Conservation (phyloP, 2,113 vertebrate species). For the Psilopogon haemacephalus region DNA sequence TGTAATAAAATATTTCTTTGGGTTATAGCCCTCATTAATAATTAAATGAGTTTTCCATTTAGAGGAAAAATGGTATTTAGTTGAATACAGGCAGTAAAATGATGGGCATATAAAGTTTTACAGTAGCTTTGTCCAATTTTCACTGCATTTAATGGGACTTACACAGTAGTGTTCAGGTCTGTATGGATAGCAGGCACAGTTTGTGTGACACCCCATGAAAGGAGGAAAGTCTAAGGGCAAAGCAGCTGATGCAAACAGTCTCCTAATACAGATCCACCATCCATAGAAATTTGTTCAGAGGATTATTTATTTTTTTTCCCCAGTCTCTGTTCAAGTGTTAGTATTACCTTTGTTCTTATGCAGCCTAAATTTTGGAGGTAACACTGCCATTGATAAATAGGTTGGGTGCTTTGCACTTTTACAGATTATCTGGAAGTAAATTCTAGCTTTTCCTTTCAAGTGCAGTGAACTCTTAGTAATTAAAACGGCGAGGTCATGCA, state of each 20-base stretch:
- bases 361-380: not conserved
- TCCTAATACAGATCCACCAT: not conserved
- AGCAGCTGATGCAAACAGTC: not conserved
- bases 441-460: not conserved
- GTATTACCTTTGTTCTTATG: not conserved
- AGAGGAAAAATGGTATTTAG: not conserved
- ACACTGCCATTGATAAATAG: not conserved
- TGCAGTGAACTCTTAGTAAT: not conserved
- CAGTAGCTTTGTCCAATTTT: conserved; percentile 47
- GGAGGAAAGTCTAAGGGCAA: not conserved
- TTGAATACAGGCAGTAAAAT: conserved; percentile 29
- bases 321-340: not conserved
- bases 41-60: conserved; percentile 33
- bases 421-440: not conserved
- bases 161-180: not conserved
- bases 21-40: conserved; percentile 37
- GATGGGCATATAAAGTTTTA: conserved; percentile 39
- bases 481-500: not conserved
- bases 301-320: not conserved
- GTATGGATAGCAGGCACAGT: not conserved
- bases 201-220: not conserved
- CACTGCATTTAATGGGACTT: conserved; percentile 13
- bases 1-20: not conserved
- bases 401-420: not conserved
- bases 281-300: not conserved